Percentiles rank a stretch among this genome's conserved stretches.
phyloP scores from a whole-genome alignment of 2,797 vertebrate genomes.

The Fratercula arctica region DNA sequence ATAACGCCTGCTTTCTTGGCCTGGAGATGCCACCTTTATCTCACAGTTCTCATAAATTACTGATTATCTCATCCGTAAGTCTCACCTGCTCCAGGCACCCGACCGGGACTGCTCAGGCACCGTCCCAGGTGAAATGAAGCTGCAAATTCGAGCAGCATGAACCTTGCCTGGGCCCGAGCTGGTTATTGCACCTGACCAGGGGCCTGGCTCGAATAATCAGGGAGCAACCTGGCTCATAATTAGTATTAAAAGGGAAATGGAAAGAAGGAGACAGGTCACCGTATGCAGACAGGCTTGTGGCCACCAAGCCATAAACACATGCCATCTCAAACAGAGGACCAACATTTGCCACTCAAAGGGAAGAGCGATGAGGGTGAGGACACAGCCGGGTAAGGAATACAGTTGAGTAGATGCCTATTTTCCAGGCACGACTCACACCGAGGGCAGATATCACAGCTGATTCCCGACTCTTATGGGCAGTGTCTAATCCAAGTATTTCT shows the following conservation, averaged over 20 bases:
- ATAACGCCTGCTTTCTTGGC: not conserved
- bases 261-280: not conserved
- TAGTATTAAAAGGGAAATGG: not conserved
- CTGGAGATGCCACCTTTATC: not conserved
- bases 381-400: fast-evolving
- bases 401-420: fast-evolving
- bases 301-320: not conserved
- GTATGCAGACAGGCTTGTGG: not conserved
- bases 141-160: slow-evolving; percentile 5
- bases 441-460: too few relatives aligned
- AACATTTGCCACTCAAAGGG: too few relatives aligned
- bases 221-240: not conserved
- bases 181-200: not conserved
- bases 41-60: not conserved
- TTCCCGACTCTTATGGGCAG: fast-evolving
- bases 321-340: not conserved
- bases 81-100: not conserved
- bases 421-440: not conserved
- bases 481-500: not conserved
- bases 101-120: not conserved
- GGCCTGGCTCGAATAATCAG: not conserved
- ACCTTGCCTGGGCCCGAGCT: not conserved
- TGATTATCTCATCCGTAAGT: not conserved
- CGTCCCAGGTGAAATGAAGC: slow-evolving; percentile 44
- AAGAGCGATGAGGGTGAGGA: fast-evolving